Percentiles rank a stretch among this genome's conserved stretches.
Evolutionary conservation across 2,888 invertebrate species (phyloP).

Genomic region (Agyllia agylla): DNA sequence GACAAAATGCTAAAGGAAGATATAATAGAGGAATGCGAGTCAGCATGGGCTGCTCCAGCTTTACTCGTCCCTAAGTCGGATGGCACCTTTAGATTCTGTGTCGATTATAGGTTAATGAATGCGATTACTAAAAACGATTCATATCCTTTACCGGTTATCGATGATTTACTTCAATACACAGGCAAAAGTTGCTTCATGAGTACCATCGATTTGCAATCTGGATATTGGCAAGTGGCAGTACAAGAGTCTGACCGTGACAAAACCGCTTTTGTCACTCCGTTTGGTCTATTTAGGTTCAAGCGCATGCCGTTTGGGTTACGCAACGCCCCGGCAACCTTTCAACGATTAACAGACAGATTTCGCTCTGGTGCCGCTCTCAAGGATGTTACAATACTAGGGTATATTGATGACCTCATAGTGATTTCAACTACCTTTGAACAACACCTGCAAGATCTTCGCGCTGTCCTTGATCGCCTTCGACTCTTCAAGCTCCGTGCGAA

Average conservation of each 20-base stretch:
- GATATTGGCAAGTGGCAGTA: background rate
- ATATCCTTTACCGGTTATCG: background rate
- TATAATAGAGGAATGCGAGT: conserved; percentile 52
- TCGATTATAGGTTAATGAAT: background rate
- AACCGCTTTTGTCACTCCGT: background rate
- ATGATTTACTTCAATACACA: background rate
- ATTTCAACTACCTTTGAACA: background rate
- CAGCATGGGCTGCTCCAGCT: conserved; percentile 50
- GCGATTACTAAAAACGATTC: background rate
- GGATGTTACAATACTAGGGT: background rate
- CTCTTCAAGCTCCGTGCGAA: background rate
- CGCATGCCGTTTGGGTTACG: background rate
- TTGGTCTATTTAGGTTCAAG: background rate
- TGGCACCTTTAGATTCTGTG: background rate
- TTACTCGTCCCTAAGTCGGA: conserved; percentile 49
- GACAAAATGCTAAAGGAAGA: too few species aligned
- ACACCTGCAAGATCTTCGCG: background rate
- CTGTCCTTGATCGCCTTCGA: background rate
- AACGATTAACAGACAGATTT: background rate
- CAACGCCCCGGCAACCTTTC: background rate
- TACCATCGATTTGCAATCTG: background rate
- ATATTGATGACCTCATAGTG: background rate
- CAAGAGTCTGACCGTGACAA: background rate
- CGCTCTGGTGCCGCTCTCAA: background rate
- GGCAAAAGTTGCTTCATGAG: background rate